These are phyloP conservation scores for Laupala kohalensis DNA, from an alignment of 1,140 invertebrate species.

Conservation along the genomic window DNA sequence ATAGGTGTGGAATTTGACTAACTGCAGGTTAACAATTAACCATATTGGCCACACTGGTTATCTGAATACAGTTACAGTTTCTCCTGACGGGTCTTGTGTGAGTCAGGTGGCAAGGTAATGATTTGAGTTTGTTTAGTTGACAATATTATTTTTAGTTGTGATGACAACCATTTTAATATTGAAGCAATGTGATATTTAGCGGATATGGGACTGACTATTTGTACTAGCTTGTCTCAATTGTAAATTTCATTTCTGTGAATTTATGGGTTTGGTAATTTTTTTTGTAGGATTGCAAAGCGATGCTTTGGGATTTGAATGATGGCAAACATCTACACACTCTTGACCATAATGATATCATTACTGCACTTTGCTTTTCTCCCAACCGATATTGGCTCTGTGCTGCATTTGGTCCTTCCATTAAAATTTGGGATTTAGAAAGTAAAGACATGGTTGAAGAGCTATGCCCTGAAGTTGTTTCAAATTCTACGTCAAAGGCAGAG, in stretches of 20 bases:
- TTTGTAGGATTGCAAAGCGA: constrained; percentile 85
- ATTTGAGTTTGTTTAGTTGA: background rate
- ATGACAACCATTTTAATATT: background rate
- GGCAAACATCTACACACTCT: constrained; percentile 98
- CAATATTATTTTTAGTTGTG: background rate
- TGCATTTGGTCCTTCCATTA: constrained; percentile 94
- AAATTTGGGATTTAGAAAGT: constrained; percentile 99
- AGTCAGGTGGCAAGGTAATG: constrained; percentile 88
- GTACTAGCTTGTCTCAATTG: background rate
- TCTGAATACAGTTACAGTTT: constrained; percentile 96
- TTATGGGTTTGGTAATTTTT: background rate
- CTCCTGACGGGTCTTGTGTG: constrained; percentile 98
- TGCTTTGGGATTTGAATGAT: constrained; percentile 99
- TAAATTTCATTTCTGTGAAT: background rate
- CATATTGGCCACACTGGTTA: constrained; percentile 95
- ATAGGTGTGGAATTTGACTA: constrained; percentile 98
- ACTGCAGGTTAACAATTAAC: constrained; percentile 98
- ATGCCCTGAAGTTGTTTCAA: constrained; percentile 76
- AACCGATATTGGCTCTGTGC: constrained; percentile 99
- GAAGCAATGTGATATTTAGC: constrained; percentile 27
- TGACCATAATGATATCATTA: constrained; percentile 97
- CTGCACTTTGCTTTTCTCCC: constrained; percentile 95
- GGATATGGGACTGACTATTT: constrained; percentile 31
- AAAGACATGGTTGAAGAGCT: constrained; percentile 99
- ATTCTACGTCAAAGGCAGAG: constrained; percentile 59